A percentile compares a stretch with the other conserved stretches of the same genome.
These are phyloP conservation scores for Apaloderma vittatum DNA, from an alignment of 2,113 vertebrate species.

Conservation along the genomic window DNA sequence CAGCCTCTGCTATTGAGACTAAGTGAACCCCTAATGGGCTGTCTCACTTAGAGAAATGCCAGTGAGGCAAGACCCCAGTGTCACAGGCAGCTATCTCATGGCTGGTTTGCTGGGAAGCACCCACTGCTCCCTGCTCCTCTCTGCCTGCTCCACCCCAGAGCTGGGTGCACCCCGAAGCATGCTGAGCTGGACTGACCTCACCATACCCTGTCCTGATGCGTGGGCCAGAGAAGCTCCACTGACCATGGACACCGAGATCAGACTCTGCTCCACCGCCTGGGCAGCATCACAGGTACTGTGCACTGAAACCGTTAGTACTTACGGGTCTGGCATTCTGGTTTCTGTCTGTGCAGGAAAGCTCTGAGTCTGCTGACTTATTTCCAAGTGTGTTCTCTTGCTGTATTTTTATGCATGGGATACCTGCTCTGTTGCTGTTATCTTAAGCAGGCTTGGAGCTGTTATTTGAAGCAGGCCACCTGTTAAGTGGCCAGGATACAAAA, in stretches of 20 bases:
- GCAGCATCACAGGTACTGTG: neutral
- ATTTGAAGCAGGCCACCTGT: neutral
- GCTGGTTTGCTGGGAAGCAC: neutral
- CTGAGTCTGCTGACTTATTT: neutral
- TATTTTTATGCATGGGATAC: neutral
- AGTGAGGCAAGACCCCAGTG: neutral
- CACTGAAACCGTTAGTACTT: accelerated
- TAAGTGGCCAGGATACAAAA: neutral
- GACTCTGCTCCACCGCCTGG: neutral
- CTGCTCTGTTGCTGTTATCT: neutral
- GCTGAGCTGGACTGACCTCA: neutral
- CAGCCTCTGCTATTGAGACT: neutral
- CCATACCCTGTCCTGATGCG: neutral
- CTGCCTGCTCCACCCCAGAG: neutral
- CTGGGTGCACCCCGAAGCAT: accelerated
- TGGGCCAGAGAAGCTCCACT: neutral
- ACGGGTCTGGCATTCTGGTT: accelerated
- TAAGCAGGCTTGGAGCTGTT: neutral
- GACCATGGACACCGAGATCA: neutral
- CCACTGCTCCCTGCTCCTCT: neutral
- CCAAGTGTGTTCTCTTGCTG: neutral
- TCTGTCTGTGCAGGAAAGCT: neutral
- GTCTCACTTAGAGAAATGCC: neutral
- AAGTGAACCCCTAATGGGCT: neutral
- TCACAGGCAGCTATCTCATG: neutral